These are phyloP conservation scores for Prosopocoilus inquinatus DNA, from an alignment of 2,888 invertebrate genomes.

Conservation along the genomic window DNA sequence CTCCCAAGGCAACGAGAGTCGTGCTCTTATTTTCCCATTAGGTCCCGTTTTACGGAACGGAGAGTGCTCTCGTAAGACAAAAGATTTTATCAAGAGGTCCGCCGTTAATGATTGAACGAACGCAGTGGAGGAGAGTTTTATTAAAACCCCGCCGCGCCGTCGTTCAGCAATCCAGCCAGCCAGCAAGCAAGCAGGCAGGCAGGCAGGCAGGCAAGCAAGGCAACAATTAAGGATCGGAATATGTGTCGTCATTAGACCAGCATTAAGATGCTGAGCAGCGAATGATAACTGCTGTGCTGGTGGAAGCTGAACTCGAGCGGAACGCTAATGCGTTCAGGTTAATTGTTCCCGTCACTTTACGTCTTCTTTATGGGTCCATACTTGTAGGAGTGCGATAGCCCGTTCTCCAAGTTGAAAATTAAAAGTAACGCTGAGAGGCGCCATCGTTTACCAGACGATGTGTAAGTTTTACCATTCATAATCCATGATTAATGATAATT, in stretches of 20 bases:
- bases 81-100: not conserved
- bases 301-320: slow-evolving; percentile 26
- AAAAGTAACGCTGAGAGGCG: slow-evolving; percentile 34
- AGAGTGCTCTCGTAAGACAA: not conserved
- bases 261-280: slow-evolving; percentile 35
- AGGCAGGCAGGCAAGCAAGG: not conserved
- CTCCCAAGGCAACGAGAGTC: no score
- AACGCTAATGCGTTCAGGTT: slow-evolving; percentile 37
- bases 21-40: not conserved
- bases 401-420: slow-evolving; percentile 33
- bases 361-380: slow-evolving; percentile 30
- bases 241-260: slow-evolving; percentile 33
- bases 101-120: slow-evolving; percentile 16
- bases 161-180: no score
- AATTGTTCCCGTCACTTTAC: slow-evolving; percentile 37
- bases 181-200: not conserved
- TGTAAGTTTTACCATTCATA: slow-evolving; percentile 50
- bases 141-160: slow-evolving; percentile 24
- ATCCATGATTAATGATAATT: slow-evolving; percentile 51
- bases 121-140: slow-evolving; percentile 20
- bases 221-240: slow-evolving; percentile 28
- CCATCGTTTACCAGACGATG: slow-evolving; percentile 36
- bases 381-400: not conserved
- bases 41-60: not conserved
- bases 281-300: slow-evolving; percentile 34